These are phyloP conservation scores for Phaethornis superciliosus DNA, from an alignment of 2,113 vertebrate species.

Conservation along the genomic window DNA sequence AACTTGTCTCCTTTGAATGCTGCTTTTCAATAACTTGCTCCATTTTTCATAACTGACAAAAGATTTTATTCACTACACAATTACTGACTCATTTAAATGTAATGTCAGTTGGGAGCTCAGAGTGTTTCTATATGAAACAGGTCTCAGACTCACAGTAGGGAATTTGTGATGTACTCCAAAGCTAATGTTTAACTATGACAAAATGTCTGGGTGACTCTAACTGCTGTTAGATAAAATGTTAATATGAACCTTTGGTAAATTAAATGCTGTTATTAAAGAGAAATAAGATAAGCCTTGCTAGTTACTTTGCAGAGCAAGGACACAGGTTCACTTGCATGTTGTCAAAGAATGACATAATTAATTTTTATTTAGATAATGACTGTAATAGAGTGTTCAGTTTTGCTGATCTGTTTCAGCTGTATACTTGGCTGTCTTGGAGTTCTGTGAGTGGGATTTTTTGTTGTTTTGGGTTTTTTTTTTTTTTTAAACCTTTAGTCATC, in stretches of 20 bases:
- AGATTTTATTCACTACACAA: conserved; percentile 38
- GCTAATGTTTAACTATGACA: conserved; percentile 60
- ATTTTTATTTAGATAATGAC: conserved; percentile 33
- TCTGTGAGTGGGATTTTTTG: background rate
- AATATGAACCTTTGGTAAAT: conserved; percentile 61
- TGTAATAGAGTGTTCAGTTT: background rate
- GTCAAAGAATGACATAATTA: conserved; percentile 7
- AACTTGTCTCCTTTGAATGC: background rate
- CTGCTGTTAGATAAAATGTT: conserved; percentile 64
- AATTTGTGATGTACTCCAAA: conserved; percentile 55
- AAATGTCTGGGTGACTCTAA: conserved; percentile 53
- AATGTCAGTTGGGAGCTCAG: conserved; percentile 2
- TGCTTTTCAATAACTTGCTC: background rate
- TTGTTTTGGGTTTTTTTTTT: background rate
- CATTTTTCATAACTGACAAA: background rate
- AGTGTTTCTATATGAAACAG: background rate
- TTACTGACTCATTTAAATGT: conserved; percentile 30
- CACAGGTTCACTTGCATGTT: background rate
- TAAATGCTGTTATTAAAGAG: conserved; percentile 68
- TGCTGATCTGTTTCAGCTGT: background rate
- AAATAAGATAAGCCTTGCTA: conserved; percentile 46
- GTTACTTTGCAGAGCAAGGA: conserved; percentile 39
- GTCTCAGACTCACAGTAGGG: background rate
- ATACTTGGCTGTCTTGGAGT: background rate
- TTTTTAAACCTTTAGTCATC: background rate